Base-by-base conservation (phyloP, 2,888 invertebrate species). In the Sympetrum striolatum region DNA sequence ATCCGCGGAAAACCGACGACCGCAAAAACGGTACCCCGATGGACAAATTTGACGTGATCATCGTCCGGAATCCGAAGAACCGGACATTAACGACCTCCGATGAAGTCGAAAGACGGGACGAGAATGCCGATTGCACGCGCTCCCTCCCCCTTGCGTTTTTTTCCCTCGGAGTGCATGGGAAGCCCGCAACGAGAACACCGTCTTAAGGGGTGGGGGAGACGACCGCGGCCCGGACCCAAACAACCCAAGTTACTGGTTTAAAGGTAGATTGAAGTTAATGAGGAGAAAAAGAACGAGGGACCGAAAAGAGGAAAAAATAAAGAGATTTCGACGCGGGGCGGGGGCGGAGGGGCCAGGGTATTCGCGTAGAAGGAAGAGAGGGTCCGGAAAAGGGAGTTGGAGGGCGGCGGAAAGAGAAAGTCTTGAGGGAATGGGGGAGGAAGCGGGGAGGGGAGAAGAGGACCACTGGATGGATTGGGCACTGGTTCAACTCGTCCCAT, bases 401-500 rank as follows among this genome's bases (percentile, higher is more conserved):
- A 39, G 39, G 80, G 81, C 22, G 15, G 53, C 31, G 35, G 35
- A 31, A 31, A 73, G 73, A 73, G 64, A 64, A 25, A 81, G 53
- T 81, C 22, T 81, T 44, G 18, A 44, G 81, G 80, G n/a, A 44
- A n/a, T 35, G 39, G 81, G 37, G 39, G 22, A 39, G 53, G 44
- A 25, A 15, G 25, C 2, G 81, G 53, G n/a, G 53, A 44, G n/a
- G n/a, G n/a, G n/a, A n/a, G n/a, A 44, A 44, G 6, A 15, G 82
- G 60, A 12, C 44, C 22, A 64, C 22, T 35, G 86, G 86, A 37
- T 60, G 86, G 86, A 86, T 64, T 86, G 86, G 86, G 60, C 60
- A 60, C 86, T 60, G 86, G 86, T 64, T 86, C 86, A 86, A 86
- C 86, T 86, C 86, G 86, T 86, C 86, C 86, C 86, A 86, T 86